Conservation (phyloP, 1,140 invertebrate genomes). For the Dendroctonus ponderosae region DNA sequence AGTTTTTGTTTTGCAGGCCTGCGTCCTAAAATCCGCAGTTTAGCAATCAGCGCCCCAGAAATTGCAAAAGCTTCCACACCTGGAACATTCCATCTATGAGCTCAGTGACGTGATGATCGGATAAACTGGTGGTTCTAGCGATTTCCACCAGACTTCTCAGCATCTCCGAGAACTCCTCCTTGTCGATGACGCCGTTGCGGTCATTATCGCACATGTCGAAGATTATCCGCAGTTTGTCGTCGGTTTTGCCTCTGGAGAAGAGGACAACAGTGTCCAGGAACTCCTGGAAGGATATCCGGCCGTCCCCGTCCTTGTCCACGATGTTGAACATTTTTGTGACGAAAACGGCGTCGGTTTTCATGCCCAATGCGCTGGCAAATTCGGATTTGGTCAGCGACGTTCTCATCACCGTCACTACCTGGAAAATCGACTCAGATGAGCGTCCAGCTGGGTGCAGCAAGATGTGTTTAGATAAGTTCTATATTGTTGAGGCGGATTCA, state of each 20-base stretch:
- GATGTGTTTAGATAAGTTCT: constrained; percentile 1
- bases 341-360: constrained; percentile 95
- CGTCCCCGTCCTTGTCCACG: constrained; percentile 94
- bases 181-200: constrained; percentile 92
- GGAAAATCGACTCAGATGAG: neutral
- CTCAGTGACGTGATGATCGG: constrained; percentile 87
- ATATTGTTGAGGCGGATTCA: too few species aligned
- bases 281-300: constrained; percentile 96
- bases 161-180: constrained; percentile 92
- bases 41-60: neutral
- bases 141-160: constrained; percentile 91
- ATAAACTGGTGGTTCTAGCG: constrained; percentile 84
- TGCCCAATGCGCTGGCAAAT: constrained; percentile 95
- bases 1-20: constrained; percentile 87
- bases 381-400: constrained; percentile 92
- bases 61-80: constrained; percentile 49
- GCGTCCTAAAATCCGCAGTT: constrained; percentile 62
- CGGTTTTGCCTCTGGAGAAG: constrained; percentile 86
- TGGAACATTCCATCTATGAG: constrained; percentile 94
- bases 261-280: constrained; percentile 95
- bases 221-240: constrained; percentile 94
- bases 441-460: neutral
- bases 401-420: constrained; percentile 82
- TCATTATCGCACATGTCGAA: constrained; percentile 99
- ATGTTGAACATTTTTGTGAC: constrained; percentile 99